Percentiles rank a stretch among this genome's conserved stretches.
These are phyloP conservation scores for Bettongia penicillata DNA, from an alignment of 2,113 vertebrate genomes.

Conservation along the genomic window DNA sequence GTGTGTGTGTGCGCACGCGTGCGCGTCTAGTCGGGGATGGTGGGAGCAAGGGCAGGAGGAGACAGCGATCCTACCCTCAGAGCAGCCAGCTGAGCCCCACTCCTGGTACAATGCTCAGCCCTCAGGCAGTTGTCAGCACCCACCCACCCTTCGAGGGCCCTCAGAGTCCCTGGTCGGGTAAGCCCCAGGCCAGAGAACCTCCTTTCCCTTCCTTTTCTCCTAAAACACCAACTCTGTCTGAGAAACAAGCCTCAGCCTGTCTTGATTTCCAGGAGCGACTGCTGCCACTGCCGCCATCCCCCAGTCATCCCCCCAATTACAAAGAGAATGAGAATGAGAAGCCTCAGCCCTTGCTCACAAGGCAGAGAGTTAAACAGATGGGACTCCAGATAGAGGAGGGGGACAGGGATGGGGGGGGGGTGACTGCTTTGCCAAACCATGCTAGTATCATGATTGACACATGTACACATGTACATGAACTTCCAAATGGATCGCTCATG, in stretches of 20 bases:
- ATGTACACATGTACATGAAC: neutral
- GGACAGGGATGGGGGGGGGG: neutral
- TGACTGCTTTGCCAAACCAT: neutral
- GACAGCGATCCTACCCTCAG: neutral
- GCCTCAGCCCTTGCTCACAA: neutral
- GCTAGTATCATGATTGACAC: neutral
- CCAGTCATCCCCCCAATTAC: neutral
- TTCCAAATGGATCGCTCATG: neutral
- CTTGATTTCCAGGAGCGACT: neutral
- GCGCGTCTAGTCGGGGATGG: no score
- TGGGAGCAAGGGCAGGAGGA: neutral
- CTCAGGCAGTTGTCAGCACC: neutral
- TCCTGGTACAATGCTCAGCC: neutral
- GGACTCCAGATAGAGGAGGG: slow-evolving; percentile 1
- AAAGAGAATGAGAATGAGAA: neutral
- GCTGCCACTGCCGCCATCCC: neutral
- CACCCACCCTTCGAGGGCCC: neutral
- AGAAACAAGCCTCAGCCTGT: neutral
- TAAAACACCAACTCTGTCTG: neutral
- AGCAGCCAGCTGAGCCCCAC: neutral
- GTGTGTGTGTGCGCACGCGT: no score
- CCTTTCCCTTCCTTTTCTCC: neutral
- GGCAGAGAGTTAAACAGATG: neutral
- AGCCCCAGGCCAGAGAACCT: neutral
- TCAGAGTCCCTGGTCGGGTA: neutral